A percentile compares a stretch with the other conserved stretches of the same genome.
These are phyloP conservation scores for Batillaria attramentaria DNA, from an alignment of 1,140 invertebrate genomes.

Conservation along the genomic window DNA sequence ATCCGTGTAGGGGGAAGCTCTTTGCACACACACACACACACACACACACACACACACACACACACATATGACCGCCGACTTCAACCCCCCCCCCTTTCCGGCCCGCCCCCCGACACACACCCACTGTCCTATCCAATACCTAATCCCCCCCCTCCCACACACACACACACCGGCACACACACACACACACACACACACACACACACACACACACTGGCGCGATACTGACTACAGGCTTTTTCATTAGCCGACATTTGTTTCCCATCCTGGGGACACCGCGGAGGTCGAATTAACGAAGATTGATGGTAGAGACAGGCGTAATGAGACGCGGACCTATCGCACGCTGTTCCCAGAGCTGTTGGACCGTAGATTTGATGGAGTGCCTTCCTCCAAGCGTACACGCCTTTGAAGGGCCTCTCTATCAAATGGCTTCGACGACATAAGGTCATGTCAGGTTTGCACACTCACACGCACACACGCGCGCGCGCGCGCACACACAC, in stretches of 20 bases:
- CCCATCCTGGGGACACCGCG: too few relatives aligned
- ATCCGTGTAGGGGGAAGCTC: not conserved
- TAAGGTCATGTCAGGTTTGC: not conserved
- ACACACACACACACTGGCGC: not conserved
- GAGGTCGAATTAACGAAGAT: too few relatives aligned
- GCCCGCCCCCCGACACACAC: not conserved
- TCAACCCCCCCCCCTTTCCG: not conserved
- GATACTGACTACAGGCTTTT: too few relatives aligned
- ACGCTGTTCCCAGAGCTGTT: too few relatives aligned
- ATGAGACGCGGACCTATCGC: too few relatives aligned
- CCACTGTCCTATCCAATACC: too few relatives aligned
- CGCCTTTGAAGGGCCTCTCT: not conserved
- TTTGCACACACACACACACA: not conserved
- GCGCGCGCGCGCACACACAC: not conserved
- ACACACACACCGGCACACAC: not conserved
- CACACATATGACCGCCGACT: not conserved
- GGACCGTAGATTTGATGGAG: not conserved
- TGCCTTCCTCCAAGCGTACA: not conserved
- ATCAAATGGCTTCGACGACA: not conserved
- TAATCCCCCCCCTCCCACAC: not conserved
- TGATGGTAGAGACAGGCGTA: too few relatives aligned
- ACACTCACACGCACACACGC: slow-evolving; percentile 12
- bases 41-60: slow-evolving; percentile 17
- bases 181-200: not conserved
- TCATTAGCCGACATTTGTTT: too few relatives aligned